phyloP scores from a whole-genome alignment of 2,113 vertebrate species.

The cattle (Bos taurus) region DNA sequence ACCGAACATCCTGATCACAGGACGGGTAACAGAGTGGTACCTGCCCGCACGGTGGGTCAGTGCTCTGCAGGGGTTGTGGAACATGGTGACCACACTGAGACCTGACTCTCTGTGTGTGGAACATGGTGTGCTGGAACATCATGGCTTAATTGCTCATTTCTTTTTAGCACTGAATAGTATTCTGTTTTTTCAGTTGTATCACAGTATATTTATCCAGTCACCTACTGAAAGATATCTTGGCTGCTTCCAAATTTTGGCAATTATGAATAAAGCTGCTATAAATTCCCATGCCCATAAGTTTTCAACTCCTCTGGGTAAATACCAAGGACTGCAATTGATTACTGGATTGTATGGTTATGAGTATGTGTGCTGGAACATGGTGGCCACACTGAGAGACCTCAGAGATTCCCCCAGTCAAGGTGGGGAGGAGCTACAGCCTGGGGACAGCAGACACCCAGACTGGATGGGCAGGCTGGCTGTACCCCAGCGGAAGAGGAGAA shows the following conservation, averaged over 20 bases:
- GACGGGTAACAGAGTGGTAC: fast-evolving
- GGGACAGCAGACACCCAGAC: neutral
- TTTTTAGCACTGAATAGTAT: neutral
- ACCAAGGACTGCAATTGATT: neutral
- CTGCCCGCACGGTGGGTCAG: fast-evolving
- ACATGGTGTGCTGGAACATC: neutral
- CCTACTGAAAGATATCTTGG: neutral
- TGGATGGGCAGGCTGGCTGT: neutral
- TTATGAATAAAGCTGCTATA: neutral
- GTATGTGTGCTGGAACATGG: neutral
- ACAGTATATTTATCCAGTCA: neutral
- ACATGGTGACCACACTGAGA: neutral
- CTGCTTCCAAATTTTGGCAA: neutral
- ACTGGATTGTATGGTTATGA: neutral
- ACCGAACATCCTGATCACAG: fast-evolving
- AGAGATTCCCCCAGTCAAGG: fast-evolving
- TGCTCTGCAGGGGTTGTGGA: neutral
- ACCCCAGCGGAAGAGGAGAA: neutral
- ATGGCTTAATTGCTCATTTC: neutral
- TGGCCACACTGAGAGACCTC: neutral
- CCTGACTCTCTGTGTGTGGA: neutral
- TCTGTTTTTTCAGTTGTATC: neutral
- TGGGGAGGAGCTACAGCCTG: neutral
- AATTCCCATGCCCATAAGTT: neutral
- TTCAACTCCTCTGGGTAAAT: neutral